These are phyloP conservation scores for Chaunax sp. DNA, from an alignment of 2,797 vertebrate genomes.

Conservation along the genomic window DNA sequence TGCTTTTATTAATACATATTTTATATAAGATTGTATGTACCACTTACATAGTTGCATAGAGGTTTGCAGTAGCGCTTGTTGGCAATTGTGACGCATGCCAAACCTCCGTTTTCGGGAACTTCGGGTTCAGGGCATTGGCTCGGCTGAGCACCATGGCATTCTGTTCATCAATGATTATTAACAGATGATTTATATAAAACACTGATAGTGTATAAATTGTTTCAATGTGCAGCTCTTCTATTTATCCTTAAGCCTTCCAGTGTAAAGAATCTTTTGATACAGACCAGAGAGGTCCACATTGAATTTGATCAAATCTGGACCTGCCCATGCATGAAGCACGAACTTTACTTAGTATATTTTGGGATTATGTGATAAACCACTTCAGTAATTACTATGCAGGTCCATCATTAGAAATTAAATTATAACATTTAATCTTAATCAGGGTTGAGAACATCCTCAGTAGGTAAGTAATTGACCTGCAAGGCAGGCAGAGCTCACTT, in stretches of 20 bases:
- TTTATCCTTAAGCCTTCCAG: not conserved
- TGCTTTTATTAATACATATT: not conserved
- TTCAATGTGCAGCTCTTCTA: not conserved
- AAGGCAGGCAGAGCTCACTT: slow-evolving; percentile 1
- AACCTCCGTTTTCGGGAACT: slow-evolving; percentile 76
- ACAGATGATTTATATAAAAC: not conserved
- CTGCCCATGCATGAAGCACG: not conserved
- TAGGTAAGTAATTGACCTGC: not conserved
- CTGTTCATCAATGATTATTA: slow-evolving; percentile 43
- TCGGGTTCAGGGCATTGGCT: slow-evolving; percentile 53
- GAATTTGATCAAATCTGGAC: not conserved
- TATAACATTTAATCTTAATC: slow-evolving; percentile 14
- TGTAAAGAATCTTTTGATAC: too few species aligned
- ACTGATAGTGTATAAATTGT: not conserved
- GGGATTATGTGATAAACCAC: not conserved
- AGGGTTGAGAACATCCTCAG: slow-evolving; percentile 4
- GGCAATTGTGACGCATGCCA: slow-evolving; percentile 73
- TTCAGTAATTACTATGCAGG: not conserved
- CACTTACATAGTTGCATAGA: slow-evolving; percentile 83
- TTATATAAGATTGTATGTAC: too few species aligned
- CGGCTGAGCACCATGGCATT: slow-evolving; percentile 46
- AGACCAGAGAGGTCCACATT: not conserved
- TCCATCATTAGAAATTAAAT: not conserved
- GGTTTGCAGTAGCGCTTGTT: slow-evolving; percentile 84
- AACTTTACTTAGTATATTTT: not conserved